These are phyloP conservation scores for Operophtera brumata DNA, from an alignment of 2,888 invertebrate species.

Conservation along the genomic window DNA sequence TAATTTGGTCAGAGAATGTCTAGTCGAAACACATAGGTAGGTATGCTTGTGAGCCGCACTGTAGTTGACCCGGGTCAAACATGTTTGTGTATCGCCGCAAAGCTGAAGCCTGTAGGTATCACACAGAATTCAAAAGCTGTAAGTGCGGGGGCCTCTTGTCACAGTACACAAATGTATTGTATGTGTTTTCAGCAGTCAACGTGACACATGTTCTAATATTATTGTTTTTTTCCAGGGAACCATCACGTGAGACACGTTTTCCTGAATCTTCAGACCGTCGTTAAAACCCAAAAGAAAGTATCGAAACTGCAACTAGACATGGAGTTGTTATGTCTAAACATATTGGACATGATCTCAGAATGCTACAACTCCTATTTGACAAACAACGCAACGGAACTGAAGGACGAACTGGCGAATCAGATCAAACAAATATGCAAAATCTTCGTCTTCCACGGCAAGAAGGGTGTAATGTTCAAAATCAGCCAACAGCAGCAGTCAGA, in stretches of 20 bases:
- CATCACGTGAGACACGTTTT: slow-evolving; percentile 28
- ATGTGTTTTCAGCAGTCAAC: no score
- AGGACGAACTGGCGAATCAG: slow-evolving; percentile 37
- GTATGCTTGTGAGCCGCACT: no score
- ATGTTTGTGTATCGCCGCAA: no score
- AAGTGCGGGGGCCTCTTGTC: no score
- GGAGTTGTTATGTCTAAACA: slow-evolving; percentile 46
- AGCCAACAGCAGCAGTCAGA: slow-evolving; percentile 66
- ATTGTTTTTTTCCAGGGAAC: slow-evolving; percentile 36
- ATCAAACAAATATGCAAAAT: slow-evolving; percentile 43
- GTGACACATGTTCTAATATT: background rate
- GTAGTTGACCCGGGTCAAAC: no score
- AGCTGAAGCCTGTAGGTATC: no score
- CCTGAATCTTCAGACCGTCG: slow-evolving; percentile 19
- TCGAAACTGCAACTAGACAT: slow-evolving; percentile 54
- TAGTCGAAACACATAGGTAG: no score
- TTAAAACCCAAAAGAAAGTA: slow-evolving; percentile 36
- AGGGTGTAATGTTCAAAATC: slow-evolving; percentile 47
- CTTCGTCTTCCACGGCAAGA: slow-evolving; percentile 37
- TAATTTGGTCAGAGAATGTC: no score
- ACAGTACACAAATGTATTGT: no score
- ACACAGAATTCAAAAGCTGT: no score
- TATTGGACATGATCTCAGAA: slow-evolving; percentile 52
- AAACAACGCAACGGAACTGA: slow-evolving; percentile 28
- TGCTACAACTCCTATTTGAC: slow-evolving; percentile 41